Evolutionary conservation across 2,797 vertebrate species (phyloP), one percentile per base, ranked within the genome.

Genomic region (Antennarius maculatus): DNA sequence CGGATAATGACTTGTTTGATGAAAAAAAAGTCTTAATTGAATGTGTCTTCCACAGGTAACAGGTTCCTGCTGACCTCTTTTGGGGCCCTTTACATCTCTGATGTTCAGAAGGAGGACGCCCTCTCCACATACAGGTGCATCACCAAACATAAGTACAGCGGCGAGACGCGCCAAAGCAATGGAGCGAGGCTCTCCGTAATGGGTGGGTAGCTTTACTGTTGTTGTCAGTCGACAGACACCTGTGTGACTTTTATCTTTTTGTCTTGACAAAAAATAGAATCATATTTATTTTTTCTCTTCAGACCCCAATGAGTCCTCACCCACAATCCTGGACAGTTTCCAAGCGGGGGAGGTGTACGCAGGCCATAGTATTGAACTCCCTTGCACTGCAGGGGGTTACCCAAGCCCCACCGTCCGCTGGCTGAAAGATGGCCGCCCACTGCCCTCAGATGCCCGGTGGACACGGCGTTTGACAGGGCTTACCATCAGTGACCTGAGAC

Each of bases 111-210:
- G 92, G 97, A 99, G 92, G 97, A 99, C 3, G 97, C 96, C 74
- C 96, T 99, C 74, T 99, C 97, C 77, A 99, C 97, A 74, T 99
- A 99, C 89, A 95, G 97, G 85, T 99, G 97, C 93, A 97, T 98
- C 91, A 99, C 97, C 92, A 96, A 95, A 89, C 97, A 99, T 90
- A 98, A 98, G 83, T 98, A 99, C 89, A 99, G 97, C 1, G 97
- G 97, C 37, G 97, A 99, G 91, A 98, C 97, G 0, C 94, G 97
- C 51, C 97, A 99, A 92, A 99, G 97, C 93, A 99, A 99, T 0
- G 97, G 97, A 3, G 97, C 97, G 78, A 89, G 97, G 43, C 97
- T 99, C 79, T 98, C 96, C 0, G 97, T 99, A 48, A 95, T 97
- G 94, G 97, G 97, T 94, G 67, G 85, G 86, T 37, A 17, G 34